Conservation (phyloP, 2,113 vertebrate genomes). For the Nansenia antarctica region DNA sequence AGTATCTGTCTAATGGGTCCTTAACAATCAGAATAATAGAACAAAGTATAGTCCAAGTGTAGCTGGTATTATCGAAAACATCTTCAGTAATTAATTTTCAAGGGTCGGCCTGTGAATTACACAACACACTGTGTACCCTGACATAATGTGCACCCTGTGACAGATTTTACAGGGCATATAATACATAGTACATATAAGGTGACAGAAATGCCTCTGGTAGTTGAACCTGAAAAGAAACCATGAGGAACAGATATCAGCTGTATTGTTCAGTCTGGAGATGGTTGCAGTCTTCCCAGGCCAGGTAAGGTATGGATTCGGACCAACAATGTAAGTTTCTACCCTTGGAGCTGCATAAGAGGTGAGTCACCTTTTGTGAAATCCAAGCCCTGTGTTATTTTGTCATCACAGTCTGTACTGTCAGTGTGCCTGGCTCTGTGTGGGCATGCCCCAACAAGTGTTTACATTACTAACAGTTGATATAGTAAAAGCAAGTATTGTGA, state of each 20-base stretch:
- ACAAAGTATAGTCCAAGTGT: no score
- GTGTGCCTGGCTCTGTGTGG: constrained; percentile 16
- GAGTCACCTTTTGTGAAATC: constrained; percentile 58
- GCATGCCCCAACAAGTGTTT: constrained; percentile 27
- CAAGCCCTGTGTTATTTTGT: constrained; percentile 24
- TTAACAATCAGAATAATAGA: no score
- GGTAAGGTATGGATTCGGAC: constrained; percentile 33
- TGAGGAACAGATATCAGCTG: constrained; percentile 36
- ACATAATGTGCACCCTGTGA: no score
- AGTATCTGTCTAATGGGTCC: no score
- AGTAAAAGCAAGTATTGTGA: not conserved
- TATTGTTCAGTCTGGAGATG: constrained; percentile 48
- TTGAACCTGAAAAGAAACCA: not conserved
- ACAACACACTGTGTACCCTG: not conserved
- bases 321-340: constrained; percentile 55
- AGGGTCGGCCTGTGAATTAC: not conserved
- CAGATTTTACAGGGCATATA: not conserved
- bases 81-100: no score
- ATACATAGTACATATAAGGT: constrained; percentile 4
- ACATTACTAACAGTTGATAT: not conserved
- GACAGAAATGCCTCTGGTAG: constrained; percentile 10
- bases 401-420: constrained; percentile 24
- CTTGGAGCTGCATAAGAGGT: constrained; percentile 35
- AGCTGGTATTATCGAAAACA: no score
- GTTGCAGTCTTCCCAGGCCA: constrained; percentile 47